These are phyloP conservation scores for Dasysyrphus tricinctus DNA, from an alignment of 2,888 invertebrate genomes.

Conservation along the genomic window DNA sequence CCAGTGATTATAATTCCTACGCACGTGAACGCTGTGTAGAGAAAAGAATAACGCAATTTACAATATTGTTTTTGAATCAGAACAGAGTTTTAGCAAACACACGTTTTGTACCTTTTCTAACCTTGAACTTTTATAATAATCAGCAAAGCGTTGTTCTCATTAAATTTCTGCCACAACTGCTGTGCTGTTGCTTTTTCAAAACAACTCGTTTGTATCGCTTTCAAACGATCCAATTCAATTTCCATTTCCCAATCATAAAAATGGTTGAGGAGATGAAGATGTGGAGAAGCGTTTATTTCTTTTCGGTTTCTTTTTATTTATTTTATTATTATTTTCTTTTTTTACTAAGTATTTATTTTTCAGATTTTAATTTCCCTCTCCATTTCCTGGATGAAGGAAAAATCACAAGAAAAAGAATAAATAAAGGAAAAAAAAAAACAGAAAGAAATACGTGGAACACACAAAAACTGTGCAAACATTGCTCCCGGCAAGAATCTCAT, in stretches of 20 bases:
- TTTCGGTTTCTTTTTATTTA: constrained; percentile 11
- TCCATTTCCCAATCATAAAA: constrained; percentile 61
- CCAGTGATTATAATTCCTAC: neutral
- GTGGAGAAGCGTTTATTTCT: constrained; percentile 57
- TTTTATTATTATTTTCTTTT: constrained; percentile 9
- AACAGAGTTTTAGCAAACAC: constrained; percentile 8
- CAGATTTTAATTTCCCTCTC: constrained; percentile 71
- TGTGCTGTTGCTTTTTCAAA: constrained; percentile 28
- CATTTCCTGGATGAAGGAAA: constrained; percentile 43
- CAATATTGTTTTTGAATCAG: constrained; percentile 34
- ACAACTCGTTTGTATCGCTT: constrained; percentile 44
- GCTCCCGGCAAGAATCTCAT: constrained; percentile 44
- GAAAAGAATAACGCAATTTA: constrained; percentile 7
- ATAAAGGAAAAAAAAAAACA: constrained; percentile 16
- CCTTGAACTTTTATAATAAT: constrained; percentile 23
- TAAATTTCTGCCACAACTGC: neutral
- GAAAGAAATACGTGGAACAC: constrained; percentile 37
- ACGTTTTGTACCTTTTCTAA: neutral
- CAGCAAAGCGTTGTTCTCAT: constrained; percentile 11
- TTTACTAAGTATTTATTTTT: constrained; percentile 52
- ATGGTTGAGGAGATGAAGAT: neutral
- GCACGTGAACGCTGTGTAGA: neutral
- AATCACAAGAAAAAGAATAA: constrained; percentile 43
- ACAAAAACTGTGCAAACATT: constrained; percentile 66
- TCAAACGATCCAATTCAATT: constrained; percentile 63